These are phyloP conservation scores for Atherix ibis DNA, from an alignment of 2,888 invertebrate species.

Conservation along the genomic window DNA sequence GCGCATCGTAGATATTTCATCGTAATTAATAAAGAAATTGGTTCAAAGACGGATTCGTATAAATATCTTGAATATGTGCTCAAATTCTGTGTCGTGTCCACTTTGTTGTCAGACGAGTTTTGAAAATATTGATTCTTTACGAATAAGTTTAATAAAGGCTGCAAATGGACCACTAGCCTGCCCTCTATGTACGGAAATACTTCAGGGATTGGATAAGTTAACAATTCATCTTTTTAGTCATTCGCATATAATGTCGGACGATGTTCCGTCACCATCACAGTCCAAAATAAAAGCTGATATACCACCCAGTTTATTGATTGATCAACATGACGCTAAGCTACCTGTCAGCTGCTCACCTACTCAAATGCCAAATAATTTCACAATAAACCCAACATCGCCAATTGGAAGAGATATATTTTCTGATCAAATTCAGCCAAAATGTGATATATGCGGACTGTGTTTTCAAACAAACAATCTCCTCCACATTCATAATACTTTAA, in stretches of 20 bases:
- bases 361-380: not conserved
- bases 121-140: slow-evolving; percentile 49
- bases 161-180: slow-evolving; percentile 60
- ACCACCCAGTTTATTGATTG: not conserved
- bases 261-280: not conserved
- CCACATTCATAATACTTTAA: slow-evolving; percentile 56
- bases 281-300: not conserved
- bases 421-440: slow-evolving; percentile 17
- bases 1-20: no score
- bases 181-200: slow-evolving; percentile 60
- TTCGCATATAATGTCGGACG: slow-evolving; percentile 26
- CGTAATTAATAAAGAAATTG: no score
- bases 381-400: not conserved
- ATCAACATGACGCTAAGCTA: not conserved
- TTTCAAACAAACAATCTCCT: slow-evolving; percentile 55
- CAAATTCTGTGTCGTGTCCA: slow-evolving; percentile 53
- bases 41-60: no score
- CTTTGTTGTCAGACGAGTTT: slow-evolving; percentile 61
- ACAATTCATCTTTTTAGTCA: slow-evolving; percentile 72
- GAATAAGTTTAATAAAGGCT: slow-evolving; percentile 54
- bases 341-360: not conserved
- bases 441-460: slow-evolving; percentile 56
- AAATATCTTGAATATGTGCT: no score
- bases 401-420: not conserved
- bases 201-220: slow-evolving; percentile 63